Evolutionary conservation across 2,113 vertebrate genomes (phyloP), one percentile per base, ranked within the genome.

Genomic region (Callionymus lyra): DNA sequence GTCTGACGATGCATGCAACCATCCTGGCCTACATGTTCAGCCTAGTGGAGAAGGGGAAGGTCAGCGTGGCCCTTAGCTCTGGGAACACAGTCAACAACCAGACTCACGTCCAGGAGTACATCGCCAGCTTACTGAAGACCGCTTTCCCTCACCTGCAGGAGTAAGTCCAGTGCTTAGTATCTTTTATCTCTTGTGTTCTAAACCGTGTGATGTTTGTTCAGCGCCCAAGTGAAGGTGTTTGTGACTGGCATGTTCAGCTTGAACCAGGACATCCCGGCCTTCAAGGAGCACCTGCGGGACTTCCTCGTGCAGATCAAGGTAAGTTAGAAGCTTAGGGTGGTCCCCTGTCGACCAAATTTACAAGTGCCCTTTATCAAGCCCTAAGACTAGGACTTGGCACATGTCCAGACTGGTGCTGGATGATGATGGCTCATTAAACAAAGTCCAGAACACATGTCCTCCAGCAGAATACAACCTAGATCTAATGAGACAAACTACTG

Each of bases 11-110:
- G 95, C 95, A 99, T 16, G 95, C 95, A 0, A 97, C 95, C 40
- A 99, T 99, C 83, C 88, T 99, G 47, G 95, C 94, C 16, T 98
- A 99, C 84, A 97, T 99, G 95, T 99, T 98, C 73, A 99, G 94
- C 83, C 85, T 99, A 59, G 92, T 99, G 67, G 95, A 99, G 84
- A 94, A 99, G 80, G 92, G 92, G 33, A 98, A 98, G 81, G 97
- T 99, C 84, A 94, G 85, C 52, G 82, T 86, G 38, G 76, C 83
- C 0, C 72, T 98, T 63, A 99, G 91, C 72, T 88, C 94, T 6
- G 78, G 86, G 37, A 88, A 74, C 56, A 86, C 92, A 41, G 76
- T 89, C 59, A 97, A 77, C 84, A 99, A 99, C 85, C 94, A 97
- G 52, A 83, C 83, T 54, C 97, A 97, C 77, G 92, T 97, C 82